Evolutionary conservation across 2,113 vertebrate species (phyloP).

Genomic region (Gnathonemus echidnorhynchus): DNA sequence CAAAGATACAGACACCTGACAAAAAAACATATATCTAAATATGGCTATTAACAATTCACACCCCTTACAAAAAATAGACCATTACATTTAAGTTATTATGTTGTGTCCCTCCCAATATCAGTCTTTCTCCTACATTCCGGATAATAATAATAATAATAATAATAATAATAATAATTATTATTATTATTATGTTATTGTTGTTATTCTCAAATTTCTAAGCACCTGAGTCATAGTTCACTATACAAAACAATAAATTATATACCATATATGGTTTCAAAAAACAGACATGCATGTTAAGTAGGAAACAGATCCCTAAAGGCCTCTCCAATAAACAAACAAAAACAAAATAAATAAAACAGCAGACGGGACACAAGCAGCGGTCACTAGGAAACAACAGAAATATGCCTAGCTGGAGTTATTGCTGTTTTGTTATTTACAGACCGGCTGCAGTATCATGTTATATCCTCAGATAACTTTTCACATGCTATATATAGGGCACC

Average conservation of each 20-base stretch:
- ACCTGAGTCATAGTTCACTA: background rate
- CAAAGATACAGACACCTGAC: background rate
- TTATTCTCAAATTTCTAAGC: background rate
- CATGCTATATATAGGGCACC: slow-evolving; percentile 2
- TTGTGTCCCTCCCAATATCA: background rate
- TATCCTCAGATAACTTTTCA: slow-evolving; percentile 6
- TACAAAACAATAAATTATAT: background rate
- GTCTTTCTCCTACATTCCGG: background rate
- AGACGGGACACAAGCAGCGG: background rate
- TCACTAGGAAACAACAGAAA: slow-evolving; percentile 11
- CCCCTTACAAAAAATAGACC: background rate
- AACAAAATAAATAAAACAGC: background rate
- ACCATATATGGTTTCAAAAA: background rate
- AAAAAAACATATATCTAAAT: background rate
- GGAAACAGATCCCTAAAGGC: background rate
- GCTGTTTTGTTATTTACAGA: slow-evolving; percentile 1
- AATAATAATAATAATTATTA: background rate
- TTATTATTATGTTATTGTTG: background rate
- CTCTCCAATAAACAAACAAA: background rate
- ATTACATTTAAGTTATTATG: background rate
- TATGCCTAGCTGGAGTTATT: background rate
- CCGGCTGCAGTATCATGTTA: slow-evolving; percentile 4
- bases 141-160: background rate
- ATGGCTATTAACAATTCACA: background rate
- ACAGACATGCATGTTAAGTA: background rate